Base-by-base conservation (phyloP, 2,888 invertebrate genomes). In the Athalia rosae region DNA sequence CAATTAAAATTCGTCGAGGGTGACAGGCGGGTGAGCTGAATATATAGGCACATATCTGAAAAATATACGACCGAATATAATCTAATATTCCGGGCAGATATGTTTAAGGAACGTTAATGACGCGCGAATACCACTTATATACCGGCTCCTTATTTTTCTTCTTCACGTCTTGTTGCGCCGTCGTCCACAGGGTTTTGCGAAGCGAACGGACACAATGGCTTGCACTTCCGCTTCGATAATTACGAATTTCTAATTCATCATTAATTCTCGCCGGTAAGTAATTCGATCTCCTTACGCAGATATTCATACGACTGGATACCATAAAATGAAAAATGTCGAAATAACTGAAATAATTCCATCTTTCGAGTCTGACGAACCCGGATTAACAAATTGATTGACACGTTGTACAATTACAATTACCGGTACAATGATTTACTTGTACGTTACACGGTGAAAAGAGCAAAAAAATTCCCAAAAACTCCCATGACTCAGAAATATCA, bases 21-120 rank as follows among this genome's bases (percentile, higher is more conserved):
- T 28, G 28, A 28, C 28, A 28, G 2, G 28, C 28, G 28, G 28
- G 28, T 28, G 28, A 28, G 28, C 28, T 28, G 0, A 28, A 28
- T 28, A 28, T 28, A 28, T 28, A 28, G 28, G 28, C 28, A 28
- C 28, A 28, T 28, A 28, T 28, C 28, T 0, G 28, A 28, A 1
- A 28, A 9, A 11, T 3, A 41, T 63, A 6, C 8, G 43, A 56
- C 41, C 53, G 56, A 56, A 69, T 73, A 28, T 28, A 47, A 73
- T 59, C 15, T 56, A 61, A 73, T 59, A 73, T 73, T 59, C 59
- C 73, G 47, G 15, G 13, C 56, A 47, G 59, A 59, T 47, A 59
- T 61, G 8, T 61, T 58, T 48, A 48, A 73, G 73, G 73, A 47
- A 47, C 53, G 69, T 69, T 69, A 56, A 56, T 73, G 59, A 73